Base-by-base conservation (phyloP, 2,113 vertebrate genomes). In the Rafetus swinhoei region DNA sequence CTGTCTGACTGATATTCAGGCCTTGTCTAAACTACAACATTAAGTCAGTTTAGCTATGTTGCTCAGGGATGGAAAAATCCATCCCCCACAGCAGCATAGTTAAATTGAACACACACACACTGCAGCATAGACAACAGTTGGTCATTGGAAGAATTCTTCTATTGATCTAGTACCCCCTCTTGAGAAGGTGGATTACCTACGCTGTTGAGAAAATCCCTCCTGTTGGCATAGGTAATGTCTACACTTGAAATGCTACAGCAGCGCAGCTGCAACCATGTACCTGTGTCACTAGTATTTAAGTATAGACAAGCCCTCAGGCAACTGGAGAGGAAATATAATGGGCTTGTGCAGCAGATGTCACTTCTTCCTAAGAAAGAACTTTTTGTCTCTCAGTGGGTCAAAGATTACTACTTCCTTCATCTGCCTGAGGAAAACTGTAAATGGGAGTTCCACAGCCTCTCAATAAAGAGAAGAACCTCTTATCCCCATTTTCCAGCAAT, bases 371-470 rank as follows among this genome's bases (percentile, higher is more conserved):
- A 39, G 14, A 76, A 79, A 39, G 74, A 88, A 57, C 27, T 2
- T 91, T 89, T 59, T 84, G 32, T 82, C 95, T 87, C 90, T 90
- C 84, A 90, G 90, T 24, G 52, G 84, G 83, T 45, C 79, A 89
- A 90, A 92, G 86, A 25, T 45, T 82, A 15, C 39, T 1, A 69
- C 89, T 95, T 92, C 55, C 19, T 88, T 11, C n/a, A 29, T 2
- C 50, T 85, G 3, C 3, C 1, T 76, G 80, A 95, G 87, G 82
- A 88, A 92, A 85, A 87, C 52, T 89, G 57, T 90, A 90, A 91
- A 93, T 29, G 54, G 13, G 32, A 45, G 72, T 95, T 74, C 69
- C 35, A 22, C 11, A 11, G 69, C n/a, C 21, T 86, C 45, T 82
- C 25, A 4, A 32, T 72, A 81, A 53, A 57, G 4, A 85, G 29